phyloP scores from a whole-genome alignment of 2,113 vertebrate species.

The Oenanthe oenanthe region DNA sequence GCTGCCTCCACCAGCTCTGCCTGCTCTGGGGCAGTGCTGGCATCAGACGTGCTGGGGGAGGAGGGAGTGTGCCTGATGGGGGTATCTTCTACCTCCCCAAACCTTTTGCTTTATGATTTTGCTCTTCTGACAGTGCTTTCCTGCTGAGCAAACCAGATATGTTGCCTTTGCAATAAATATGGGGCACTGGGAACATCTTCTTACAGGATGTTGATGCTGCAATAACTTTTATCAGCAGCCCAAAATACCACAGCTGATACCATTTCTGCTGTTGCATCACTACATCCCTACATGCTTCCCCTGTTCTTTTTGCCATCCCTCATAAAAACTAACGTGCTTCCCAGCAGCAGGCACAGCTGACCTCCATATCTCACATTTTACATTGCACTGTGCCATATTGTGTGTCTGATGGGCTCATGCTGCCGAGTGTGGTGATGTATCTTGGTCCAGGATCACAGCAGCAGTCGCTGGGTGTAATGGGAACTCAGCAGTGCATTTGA shows the following conservation, averaged over 20 bases:
- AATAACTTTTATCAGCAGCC: background rate
- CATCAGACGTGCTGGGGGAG: fast-evolving
- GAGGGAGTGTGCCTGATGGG: background rate
- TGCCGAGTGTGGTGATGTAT: background rate
- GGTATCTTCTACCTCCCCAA: background rate
- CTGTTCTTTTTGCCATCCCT: background rate
- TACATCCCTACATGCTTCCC: background rate
- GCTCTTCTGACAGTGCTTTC: background rate
- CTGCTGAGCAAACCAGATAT: background rate
- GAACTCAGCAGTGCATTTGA: background rate
- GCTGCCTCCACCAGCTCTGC: background rate
- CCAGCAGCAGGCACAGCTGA: background rate
- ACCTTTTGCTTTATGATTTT: background rate
- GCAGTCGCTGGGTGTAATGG: background rate
- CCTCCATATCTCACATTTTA: background rate
- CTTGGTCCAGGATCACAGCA: background rate
- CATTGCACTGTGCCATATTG: background rate
- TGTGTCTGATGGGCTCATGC: background rate
- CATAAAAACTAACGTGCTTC: background rate
- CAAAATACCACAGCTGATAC: background rate
- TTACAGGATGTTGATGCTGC: background rate
- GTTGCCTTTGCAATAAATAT: background rate
- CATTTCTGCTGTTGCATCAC: background rate
- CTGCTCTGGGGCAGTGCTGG: background rate
- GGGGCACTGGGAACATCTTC: background rate